Conservation (phyloP, 1,140 invertebrate species). For the Teleopsis dalmanni region DNA sequence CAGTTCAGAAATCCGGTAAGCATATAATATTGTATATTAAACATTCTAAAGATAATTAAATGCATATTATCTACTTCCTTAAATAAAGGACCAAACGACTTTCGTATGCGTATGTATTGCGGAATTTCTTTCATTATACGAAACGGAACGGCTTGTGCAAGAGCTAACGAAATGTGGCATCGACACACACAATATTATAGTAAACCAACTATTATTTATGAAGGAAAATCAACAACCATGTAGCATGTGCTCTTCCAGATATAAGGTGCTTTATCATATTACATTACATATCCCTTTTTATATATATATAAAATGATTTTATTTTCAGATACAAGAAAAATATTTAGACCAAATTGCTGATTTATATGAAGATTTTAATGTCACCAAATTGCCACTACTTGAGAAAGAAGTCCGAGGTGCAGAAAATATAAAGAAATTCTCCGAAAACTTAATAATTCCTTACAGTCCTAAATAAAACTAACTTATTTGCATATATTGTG, state of each 20-base stretch:
- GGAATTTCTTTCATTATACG: constrained; percentile 97
- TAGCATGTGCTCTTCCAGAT: constrained; percentile 79
- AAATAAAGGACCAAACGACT: constrained; percentile 80
- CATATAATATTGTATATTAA: constrained; percentile 9
- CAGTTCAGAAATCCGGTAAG: constrained; percentile 91
- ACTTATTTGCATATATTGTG: no score
- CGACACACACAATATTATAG: constrained; percentile 95
- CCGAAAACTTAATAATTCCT: constrained; percentile 76
- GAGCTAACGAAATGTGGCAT: constrained; percentile 94
- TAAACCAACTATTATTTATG: constrained; percentile 70
- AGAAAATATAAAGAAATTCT: constrained; percentile 79
- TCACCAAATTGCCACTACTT: constrained; percentile 87
- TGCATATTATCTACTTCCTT: background rate
- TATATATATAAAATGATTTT: background rate
- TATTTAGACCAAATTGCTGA: constrained; percentile 97
- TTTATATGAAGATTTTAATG: constrained; percentile 98
- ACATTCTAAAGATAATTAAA: background rate
- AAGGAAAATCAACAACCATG: constrained; percentile 60
- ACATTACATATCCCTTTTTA: background rate
- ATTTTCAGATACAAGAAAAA: constrained; percentile 67
- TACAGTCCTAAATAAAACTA: constrained; percentile 51
- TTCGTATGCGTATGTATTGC: constrained; percentile 99
- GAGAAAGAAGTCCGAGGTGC: constrained; percentile 92
- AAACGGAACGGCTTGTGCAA: constrained; percentile 91
- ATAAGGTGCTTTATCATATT: constrained; percentile 55